These are phyloP conservation scores for Lates japonicus DNA, from an alignment of 2,797 vertebrate genomes.

Conservation along the genomic window DNA sequence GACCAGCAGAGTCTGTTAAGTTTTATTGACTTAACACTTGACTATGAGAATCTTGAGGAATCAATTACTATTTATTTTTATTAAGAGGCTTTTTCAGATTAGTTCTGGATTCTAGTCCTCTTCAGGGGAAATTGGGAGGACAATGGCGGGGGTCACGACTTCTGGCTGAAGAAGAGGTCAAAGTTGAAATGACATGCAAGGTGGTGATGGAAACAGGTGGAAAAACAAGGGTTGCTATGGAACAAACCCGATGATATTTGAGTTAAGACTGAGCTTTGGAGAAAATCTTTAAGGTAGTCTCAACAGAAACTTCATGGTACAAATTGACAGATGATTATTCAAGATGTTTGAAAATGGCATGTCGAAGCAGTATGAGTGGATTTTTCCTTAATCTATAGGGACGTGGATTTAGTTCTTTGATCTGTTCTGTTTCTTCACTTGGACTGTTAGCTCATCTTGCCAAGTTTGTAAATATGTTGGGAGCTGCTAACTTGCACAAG, in stretches of 20 bases:
- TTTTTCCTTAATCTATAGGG: conserved; percentile 40
- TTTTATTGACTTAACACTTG: conserved; percentile 72
- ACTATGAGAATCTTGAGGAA: conserved; percentile 65
- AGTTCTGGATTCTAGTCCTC: conserved; percentile 58
- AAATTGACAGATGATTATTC: conserved; percentile 56
- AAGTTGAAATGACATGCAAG: conserved; percentile 78
- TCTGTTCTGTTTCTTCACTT: conserved; percentile 50
- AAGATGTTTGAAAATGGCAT: conserved; percentile 51
- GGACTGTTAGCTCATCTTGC: conserved; percentile 38
- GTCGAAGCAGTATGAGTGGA: conserved; percentile 38
- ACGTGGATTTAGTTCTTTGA: conserved; percentile 48
- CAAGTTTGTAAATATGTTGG: conserved; percentile 49
- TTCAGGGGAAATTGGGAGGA: conserved; percentile 53
- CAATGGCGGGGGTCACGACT: conserved; percentile 71
- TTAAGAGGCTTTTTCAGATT: conserved; percentile 44
- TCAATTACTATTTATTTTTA: conserved; percentile 65
- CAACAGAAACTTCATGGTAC: conserved; percentile 33
- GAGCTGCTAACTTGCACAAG: conserved; percentile 60
- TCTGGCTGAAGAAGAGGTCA: conserved; percentile 79
- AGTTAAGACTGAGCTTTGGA: conserved; percentile 53
- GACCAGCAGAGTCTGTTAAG: conserved; percentile 71
- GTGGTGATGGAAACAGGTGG: conserved; percentile 67
- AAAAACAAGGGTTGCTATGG: conserved; percentile 73
- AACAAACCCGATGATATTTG: conserved; percentile 57
- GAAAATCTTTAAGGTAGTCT: conserved; percentile 43